A percentile compares a stretch with the other conserved stretches of the same genome.
Evolutionary conservation across 1,140 invertebrate species (phyloP).

Genomic region (Pogonus chalceus): DNA sequence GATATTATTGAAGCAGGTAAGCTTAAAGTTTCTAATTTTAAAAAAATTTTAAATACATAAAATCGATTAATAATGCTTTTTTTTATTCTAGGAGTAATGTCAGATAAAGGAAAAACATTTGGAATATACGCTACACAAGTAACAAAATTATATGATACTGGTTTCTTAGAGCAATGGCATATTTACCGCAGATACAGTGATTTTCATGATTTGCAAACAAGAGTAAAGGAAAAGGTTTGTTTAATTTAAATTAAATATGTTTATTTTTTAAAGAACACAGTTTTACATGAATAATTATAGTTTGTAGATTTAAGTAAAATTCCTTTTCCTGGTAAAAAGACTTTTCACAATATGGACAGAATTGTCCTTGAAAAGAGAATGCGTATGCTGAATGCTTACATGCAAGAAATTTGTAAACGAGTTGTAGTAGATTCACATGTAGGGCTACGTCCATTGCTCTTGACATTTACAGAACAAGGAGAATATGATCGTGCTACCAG

Average conservation of each 20-base stretch:
- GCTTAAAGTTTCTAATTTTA: too few relatives aligned
- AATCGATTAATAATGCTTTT: slow-evolving; percentile 16
- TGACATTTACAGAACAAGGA: slow-evolving; percentile 69
- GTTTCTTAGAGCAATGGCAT: slow-evolving; percentile 65
- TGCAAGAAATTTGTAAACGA: slow-evolving; percentile 58
- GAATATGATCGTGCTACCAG: slow-evolving; percentile 61
- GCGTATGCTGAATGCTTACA: slow-evolving; percentile 73
- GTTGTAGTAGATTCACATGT: slow-evolving; percentile 50
- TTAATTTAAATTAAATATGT: slow-evolving; percentile 9
- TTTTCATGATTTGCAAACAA: slow-evolving; percentile 77
- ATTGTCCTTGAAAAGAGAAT: slow-evolving; percentile 79
- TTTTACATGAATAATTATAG: slow-evolving; percentile 38
- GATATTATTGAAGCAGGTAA: slow-evolving; percentile 62
- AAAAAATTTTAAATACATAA: too few relatives aligned
- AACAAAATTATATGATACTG: slow-evolving; percentile 49
- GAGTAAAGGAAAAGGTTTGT: slow-evolving; percentile 60
- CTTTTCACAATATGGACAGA: slow-evolving; percentile 86
- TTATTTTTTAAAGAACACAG: slow-evolving; percentile 4
- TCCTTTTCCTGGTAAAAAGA: slow-evolving; percentile 84
- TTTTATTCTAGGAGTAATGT: slow-evolving; percentile 50
- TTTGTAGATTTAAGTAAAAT: slow-evolving; percentile 71
- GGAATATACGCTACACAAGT: slow-evolving; percentile 86
- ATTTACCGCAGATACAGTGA: slow-evolving; percentile 80
- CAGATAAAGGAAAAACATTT: slow-evolving; percentile 71
- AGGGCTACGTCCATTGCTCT: slow-evolving; percentile 55